These are phyloP conservation scores for Hymenopus coronatus DNA, from an alignment of 2,888 invertebrate species.

Conservation along the genomic window DNA sequence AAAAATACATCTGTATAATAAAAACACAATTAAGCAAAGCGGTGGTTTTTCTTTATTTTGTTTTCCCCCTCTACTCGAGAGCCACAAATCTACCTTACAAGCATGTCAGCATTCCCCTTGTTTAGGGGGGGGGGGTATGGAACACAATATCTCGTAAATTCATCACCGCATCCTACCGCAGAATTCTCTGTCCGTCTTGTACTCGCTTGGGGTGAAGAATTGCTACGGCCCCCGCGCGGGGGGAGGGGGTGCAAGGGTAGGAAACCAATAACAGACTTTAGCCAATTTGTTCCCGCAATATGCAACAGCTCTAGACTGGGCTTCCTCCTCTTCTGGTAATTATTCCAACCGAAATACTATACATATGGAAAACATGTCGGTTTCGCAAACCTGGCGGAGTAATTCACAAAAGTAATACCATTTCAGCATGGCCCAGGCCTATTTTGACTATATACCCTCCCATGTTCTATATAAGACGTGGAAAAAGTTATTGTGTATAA, in stretches of 20 bases:
- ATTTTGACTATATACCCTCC: too few species aligned
- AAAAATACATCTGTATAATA: neutral
- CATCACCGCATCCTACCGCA: conserved; percentile 7
- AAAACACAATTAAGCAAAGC: neutral
- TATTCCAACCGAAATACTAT: neutral
- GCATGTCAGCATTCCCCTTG: neutral
- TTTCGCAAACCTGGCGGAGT: neutral
- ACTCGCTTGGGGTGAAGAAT: neutral
- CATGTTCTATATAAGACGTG: too few species aligned
- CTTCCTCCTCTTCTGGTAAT: neutral
- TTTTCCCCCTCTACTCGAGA: neutral
- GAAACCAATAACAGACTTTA: conserved; percentile 19
- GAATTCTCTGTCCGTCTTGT: neutral
- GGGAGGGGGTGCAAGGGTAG: neutral
- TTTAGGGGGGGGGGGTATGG: neutral
- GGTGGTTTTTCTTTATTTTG: neutral
- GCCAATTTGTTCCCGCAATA: conserved; percentile 16
- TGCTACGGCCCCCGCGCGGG: neutral
- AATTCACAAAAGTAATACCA: too few species aligned
- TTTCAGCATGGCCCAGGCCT: too few species aligned
- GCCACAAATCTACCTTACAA: neutral
- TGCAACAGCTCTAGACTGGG: neutral
- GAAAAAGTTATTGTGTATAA: too few species aligned
- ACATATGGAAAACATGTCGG: neutral
- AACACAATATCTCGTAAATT: conserved; percentile 10